These are phyloP conservation scores for Semnopithecus entellus DNA, from an alignment of 2,113 vertebrate genomes.

Conservation along the genomic window DNA sequence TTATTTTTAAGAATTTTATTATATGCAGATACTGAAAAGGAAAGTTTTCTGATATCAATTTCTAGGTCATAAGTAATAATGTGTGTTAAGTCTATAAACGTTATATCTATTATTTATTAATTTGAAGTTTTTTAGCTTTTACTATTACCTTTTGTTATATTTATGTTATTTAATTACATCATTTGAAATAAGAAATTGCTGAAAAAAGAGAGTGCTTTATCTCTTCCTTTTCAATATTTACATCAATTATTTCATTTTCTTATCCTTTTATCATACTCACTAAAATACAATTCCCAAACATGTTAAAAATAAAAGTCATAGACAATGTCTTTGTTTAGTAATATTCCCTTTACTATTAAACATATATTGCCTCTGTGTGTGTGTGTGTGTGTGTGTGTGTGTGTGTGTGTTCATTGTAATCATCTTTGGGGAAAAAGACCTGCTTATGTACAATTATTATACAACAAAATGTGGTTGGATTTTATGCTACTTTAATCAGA, in stretches of 20 bases:
- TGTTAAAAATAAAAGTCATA: not conserved
- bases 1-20: not conserved
- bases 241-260: not conserved
- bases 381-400: not conserved
- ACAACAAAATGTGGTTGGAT: not conserved
- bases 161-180: not conserved
- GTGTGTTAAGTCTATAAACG: not conserved
- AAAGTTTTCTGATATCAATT: not conserved
- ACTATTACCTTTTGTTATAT: not conserved
- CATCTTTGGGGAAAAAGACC: not conserved
- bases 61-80: not conserved
- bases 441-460: not conserved
- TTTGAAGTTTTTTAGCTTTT: not conserved
- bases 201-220: not conserved
- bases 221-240: not conserved
- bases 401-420: not conserved
- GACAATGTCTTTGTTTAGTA: not conserved
- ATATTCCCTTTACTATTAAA: not conserved
- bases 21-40: not conserved
- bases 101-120: not conserved
- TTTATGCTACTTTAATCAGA: not conserved
- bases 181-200: not conserved
- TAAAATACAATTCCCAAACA: not conserved
- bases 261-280: not conserved
- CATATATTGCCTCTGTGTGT: not conserved